Conservation (phyloP, 1,140 invertebrate genomes). For the Drosophila funebris region DNA sequence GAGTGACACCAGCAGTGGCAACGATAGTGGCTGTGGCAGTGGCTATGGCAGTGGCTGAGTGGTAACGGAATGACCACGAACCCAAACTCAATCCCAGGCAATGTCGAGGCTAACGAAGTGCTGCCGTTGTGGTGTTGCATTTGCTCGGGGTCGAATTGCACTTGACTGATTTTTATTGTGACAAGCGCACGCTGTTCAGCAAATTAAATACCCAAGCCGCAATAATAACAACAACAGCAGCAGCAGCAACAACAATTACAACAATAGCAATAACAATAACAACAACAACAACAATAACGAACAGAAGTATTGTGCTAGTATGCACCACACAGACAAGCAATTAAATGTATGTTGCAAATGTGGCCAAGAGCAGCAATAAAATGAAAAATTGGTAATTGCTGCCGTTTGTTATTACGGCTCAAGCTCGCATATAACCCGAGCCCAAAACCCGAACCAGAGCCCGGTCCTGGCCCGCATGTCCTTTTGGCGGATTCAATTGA, state of each 20-base stretch:
- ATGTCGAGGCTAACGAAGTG: constrained; percentile 63
- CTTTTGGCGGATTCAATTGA: constrained; percentile 60
- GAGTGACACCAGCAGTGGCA: neutral
- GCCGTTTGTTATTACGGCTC: constrained; percentile 63
- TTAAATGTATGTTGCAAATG: constrained; percentile 70
- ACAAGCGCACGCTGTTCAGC: constrained; percentile 70
- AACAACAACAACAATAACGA: constrained; percentile 9
- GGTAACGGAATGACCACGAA: constrained; percentile 47
- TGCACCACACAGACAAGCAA: constrained; percentile 65
- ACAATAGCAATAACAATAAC: constrained; percentile 3
- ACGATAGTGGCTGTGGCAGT: neutral
- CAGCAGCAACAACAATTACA: constrained; percentile 11
- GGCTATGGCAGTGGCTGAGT: no score
- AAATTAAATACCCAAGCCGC: constrained; percentile 68
- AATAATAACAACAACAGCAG: constrained; percentile 53
- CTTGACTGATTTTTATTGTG: constrained; percentile 79
- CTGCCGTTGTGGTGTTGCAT: constrained; percentile 31
- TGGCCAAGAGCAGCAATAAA: constrained; percentile 34
- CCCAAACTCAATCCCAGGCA: constrained; percentile 37
- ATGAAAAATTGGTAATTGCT: constrained; percentile 65
- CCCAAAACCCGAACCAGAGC: no score
- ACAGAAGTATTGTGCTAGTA: constrained; percentile 1
- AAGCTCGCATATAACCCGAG: constrained; percentile 32
- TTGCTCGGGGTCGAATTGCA: constrained; percentile 49
- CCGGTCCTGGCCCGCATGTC: constrained; percentile 11